A percentile compares a stretch with the other conserved stretches of the same genome.
Evolutionary conservation across 2,113 vertebrate genomes (phyloP).

Genomic region (Oplegnathus fasciatus): DNA sequence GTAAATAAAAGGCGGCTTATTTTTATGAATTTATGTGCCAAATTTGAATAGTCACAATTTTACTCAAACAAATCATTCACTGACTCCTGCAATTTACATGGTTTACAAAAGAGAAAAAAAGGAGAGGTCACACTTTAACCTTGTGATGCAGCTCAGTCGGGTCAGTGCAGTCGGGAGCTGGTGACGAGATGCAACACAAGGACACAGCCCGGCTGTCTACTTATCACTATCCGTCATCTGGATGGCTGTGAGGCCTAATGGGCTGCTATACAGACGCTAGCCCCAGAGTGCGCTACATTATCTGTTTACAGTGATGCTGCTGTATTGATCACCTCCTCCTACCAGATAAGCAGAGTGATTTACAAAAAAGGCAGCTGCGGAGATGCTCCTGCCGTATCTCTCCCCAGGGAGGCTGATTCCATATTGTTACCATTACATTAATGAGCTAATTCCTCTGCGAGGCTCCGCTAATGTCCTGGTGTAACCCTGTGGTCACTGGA

Average conservation of each 20-base stretch:
- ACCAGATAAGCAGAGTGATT: slow-evolving; percentile 86
- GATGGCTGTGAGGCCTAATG: slow-evolving; percentile 79
- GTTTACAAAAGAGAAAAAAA: too few species aligned
- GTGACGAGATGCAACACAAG: slow-evolving; percentile 71
- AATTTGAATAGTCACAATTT: not conserved
- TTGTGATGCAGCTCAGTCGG: slow-evolving; percentile 35
- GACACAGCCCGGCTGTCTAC: slow-evolving; percentile 61
- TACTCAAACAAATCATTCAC: not conserved
- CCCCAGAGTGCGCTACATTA: slow-evolving; percentile 81
- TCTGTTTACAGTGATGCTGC: slow-evolving; percentile 86
- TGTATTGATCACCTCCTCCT: slow-evolving; percentile 85
- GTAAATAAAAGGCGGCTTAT: not conserved
- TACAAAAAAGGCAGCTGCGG: slow-evolving; percentile 83
- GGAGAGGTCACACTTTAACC: slow-evolving; percentile 41
- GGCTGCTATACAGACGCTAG: slow-evolving; percentile 72
- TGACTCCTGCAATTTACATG: too few species aligned
- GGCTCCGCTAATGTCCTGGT: slow-evolving; percentile 83
- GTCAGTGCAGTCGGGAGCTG: slow-evolving; percentile 41
- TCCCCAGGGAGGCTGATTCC: slow-evolving; percentile 83
- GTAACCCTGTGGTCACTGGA: slow-evolving; percentile 79
- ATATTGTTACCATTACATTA: slow-evolving; percentile 88
- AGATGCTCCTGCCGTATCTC: slow-evolving; percentile 82
- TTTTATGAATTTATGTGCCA: not conserved
- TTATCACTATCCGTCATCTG: slow-evolving; percentile 83
- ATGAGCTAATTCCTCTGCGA: slow-evolving; percentile 85